These are phyloP conservation scores for Oscheius sp. DNA, from an alignment of 2,888 invertebrate genomes.

Conservation along the genomic window DNA sequence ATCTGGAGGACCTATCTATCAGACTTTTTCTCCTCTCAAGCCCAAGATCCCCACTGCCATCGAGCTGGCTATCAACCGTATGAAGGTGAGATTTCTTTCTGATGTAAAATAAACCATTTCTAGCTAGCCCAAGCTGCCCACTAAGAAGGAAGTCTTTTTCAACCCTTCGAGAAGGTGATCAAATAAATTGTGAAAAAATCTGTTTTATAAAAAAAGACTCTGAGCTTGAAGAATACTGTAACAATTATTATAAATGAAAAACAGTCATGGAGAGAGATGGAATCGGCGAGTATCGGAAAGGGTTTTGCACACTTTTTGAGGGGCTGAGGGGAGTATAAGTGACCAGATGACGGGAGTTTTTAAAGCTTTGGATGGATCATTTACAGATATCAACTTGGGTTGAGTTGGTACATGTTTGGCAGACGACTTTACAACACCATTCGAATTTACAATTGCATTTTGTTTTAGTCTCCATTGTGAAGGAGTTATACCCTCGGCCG, in stretches of 20 bases:
- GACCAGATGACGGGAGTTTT: slow-evolving; percentile 5
- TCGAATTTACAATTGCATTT: slow-evolving; percentile 58
- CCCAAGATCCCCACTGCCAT: neutral
- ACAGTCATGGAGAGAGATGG: slow-evolving; percentile 14
- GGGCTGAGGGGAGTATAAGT: neutral
- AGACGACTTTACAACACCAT: slow-evolving; percentile 70
- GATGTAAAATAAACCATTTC: neutral
- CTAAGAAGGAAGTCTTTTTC: neutral
- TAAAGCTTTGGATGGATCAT: slow-evolving; percentile 34
- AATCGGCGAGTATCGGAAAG: neutral
- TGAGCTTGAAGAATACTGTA: neutral
- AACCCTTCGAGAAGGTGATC: neutral
- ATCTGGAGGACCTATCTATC: neutral
- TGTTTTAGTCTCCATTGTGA: slow-evolving; percentile 52
- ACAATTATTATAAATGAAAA: slow-evolving; percentile 1
- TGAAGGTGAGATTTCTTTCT: neutral
- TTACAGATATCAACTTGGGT: slow-evolving; percentile 68
- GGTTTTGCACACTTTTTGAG: slow-evolving; percentile 8
- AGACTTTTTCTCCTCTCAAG: neutral
- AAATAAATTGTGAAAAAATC: neutral
- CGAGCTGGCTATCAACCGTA: neutral
- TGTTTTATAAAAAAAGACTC: neutral
- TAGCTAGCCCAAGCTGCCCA: neutral
- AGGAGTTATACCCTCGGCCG: slow-evolving; percentile 69
- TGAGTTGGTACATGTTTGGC: slow-evolving; percentile 64